Base-by-base conservation (phyloP, 2,888 invertebrate species). In the Chrysomela aeneicollis region DNA sequence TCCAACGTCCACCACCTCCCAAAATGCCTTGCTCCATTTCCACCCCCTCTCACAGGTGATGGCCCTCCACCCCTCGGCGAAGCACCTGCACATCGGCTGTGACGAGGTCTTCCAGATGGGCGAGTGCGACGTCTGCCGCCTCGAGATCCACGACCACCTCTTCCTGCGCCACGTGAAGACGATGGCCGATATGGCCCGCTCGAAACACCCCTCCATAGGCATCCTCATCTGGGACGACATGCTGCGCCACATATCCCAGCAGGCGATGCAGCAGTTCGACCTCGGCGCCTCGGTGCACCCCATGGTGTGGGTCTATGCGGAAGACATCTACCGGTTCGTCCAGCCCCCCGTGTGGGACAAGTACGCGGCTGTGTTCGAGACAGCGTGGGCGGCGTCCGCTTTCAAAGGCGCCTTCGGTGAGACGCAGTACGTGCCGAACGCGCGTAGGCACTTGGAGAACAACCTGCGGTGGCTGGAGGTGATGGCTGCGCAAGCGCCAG, bases 171-270 rank as follows among this genome's bases (percentile, higher is more conserved):
- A 91, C 77, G 87, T 90, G 8, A 84, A 84, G 3, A 84, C 85
- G 65, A 85, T 90, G 19, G 87, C 87, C 4, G 83, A 82, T 50
- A 86, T 89, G 69, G 85, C 92, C 12, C 86, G 85, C 50, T 82
- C 83, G 9, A 86, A 85, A 54, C 87, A 89, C 82, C 86, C 87
- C 0, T 82, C 84, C 17, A 78, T 90, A 18, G 85, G 85, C 15
- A 84, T 90, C 0, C 87, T 93, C 63, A 89, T 93, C 74, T 93
- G 93, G 93, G 92, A 93, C 76, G 93, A 93, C 78, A 92, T 93
- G 91, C 80, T 93, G 61, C 82, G 92, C 0, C 88, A 88, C 72
- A 84, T 90, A 70, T 84, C 87, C 1, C 81, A 87, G 51, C 85
- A 86, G 66, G 85, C 85, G 66, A 83, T 90, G 81, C 83, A 87